Evolutionary conservation across 1,140 invertebrate species (phyloP).

Genomic region (Littorina saxatilis): DNA sequence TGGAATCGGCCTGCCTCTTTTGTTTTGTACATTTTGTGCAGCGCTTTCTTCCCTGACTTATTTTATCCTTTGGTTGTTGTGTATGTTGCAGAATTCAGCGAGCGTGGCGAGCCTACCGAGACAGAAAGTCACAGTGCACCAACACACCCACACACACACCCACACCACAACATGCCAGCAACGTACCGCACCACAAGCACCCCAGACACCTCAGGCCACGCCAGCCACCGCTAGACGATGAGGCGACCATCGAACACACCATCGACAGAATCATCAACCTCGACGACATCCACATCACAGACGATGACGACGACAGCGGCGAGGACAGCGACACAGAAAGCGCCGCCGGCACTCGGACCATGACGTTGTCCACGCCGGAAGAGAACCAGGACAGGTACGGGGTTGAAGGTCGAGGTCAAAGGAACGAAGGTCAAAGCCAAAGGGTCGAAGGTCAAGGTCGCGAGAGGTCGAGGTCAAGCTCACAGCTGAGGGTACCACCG

Average conservation of each 20-base stretch:
- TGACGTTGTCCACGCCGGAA: constrained; percentile 51
- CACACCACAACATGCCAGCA: no score
- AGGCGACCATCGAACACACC: background rate
- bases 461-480: background rate
- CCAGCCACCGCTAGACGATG: background rate
- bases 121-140: background rate
- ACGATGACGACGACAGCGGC: constrained; percentile 27
- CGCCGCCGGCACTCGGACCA: constrained; percentile 42
- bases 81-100: constrained; percentile 45
- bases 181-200: background rate
- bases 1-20: no score
- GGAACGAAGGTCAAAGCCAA: background rate
- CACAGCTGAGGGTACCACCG: constrained; percentile 7
- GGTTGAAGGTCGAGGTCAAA: background rate
- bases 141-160: background rate
- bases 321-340: constrained; percentile 51
- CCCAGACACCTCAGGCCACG: background rate
- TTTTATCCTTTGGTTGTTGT: background rate
- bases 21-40: no score
- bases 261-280: background rate
- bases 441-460: background rate
- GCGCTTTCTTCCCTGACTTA: background rate
- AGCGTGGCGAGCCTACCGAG: constrained; percentile 58
- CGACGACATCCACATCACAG: constrained; percentile 7
- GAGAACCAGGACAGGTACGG: constrained; percentile 44